Percentiles rank a stretch among this genome's conserved stretches.
These are phyloP conservation scores for Drosophila nasuta DNA, from an alignment of 1,140 invertebrate species.

Conservation along the genomic window DNA sequence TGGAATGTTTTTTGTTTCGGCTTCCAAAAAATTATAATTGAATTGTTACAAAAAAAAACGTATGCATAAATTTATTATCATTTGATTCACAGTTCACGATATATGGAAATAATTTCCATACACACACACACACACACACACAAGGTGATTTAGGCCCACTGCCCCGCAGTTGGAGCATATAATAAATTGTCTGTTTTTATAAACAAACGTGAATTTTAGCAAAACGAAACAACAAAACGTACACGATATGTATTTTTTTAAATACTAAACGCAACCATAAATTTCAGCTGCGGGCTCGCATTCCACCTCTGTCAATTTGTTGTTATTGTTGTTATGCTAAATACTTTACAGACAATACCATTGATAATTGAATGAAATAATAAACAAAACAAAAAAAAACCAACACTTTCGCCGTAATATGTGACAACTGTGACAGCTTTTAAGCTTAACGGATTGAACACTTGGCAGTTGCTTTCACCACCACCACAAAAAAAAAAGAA, in stretches of 20 bases:
- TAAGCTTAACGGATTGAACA: background rate
- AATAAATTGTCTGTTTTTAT: conserved; percentile 4
- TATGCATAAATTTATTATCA: too few relatives aligned
- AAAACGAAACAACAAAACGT: conserved; percentile 3
- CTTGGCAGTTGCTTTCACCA: conserved; percentile 48
- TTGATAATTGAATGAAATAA: conserved; percentile 9
- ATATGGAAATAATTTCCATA: background rate
- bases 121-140: too few relatives aligned
- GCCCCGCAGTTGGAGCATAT: background rate
- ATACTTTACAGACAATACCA: conserved; percentile 5
- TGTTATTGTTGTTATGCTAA: conserved; percentile 27
- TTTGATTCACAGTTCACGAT: too few relatives aligned
- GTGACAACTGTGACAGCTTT: conserved; percentile 29
- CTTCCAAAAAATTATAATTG: too few relatives aligned
- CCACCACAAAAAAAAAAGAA: background rate
- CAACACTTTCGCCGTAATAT: conserved; percentile 21
- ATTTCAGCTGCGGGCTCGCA: background rate
- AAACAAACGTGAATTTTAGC: conserved; percentile 10
- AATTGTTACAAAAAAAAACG: too few relatives aligned
- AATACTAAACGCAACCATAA: background rate
- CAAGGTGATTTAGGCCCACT: background rate
- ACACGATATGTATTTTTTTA: background rate
- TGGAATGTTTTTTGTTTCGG: too few relatives aligned
- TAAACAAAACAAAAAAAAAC: background rate
- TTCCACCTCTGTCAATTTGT: background rate